Evolutionary conservation across 2,797 vertebrate species (phyloP).

Genomic region (Artibeus lituratus): DNA sequence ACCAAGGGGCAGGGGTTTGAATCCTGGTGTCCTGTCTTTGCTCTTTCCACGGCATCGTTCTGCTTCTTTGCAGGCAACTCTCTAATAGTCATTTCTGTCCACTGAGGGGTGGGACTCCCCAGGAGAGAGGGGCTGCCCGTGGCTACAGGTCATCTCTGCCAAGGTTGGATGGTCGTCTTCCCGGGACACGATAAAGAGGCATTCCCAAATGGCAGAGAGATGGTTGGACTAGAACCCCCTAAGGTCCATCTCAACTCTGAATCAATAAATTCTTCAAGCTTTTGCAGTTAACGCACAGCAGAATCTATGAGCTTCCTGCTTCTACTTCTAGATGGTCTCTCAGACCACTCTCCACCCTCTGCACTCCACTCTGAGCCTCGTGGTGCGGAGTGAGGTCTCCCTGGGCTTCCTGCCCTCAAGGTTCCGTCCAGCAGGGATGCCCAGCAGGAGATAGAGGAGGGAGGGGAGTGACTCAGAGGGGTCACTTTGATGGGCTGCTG

Average conservation of each 20-base stretch:
- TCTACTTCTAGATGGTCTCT: not conserved
- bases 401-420: not conserved
- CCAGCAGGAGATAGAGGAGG: not conserved
- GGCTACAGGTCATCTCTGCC: not conserved
- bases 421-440: not conserved
- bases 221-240: not conserved
- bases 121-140: not conserved
- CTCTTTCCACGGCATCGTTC: not conserved
- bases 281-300: too few species aligned
- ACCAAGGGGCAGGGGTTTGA: not conserved
- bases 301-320: too few species aligned
- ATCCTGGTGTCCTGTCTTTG: not conserved
- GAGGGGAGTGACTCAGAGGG: not conserved
- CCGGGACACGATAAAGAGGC: not conserved
- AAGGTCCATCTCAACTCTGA: not conserved
- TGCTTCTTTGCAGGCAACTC: not conserved
- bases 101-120: not conserved
- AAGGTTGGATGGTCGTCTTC: not conserved
- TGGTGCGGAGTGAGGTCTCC: rapidly evolving
- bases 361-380: not conserved
- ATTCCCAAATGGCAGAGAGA: not conserved
- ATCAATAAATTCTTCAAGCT: not conserved
- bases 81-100: not conserved
- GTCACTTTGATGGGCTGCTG: not conserved
- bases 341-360: not conserved